A percentile compares a stretch with the other conserved stretches of the same genome.
Conservation (phyloP, 2,113 vertebrate genomes). For the Nannospalax galili region DNA sequence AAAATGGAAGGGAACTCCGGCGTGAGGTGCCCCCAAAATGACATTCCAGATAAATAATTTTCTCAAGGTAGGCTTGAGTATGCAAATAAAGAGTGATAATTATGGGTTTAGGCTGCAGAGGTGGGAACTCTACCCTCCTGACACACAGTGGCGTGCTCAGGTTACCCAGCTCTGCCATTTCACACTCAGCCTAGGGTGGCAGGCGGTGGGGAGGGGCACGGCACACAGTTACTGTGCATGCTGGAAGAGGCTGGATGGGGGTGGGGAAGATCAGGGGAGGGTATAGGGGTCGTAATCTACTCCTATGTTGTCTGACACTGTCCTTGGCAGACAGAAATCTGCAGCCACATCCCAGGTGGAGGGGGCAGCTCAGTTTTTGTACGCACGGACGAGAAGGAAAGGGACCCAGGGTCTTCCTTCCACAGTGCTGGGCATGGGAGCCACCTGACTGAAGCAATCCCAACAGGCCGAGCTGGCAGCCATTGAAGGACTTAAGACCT, state of each 20-base stretch:
- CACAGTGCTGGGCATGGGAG: background rate
- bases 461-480: background rate
- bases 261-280: too few relatives aligned
- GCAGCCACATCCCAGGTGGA: fast-evolving
- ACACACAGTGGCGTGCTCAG: fast-evolving
- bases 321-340: background rate
- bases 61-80: background rate
- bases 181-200: fast-evolving
- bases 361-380: too few relatives aligned
- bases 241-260: background rate
- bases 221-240: background rate
- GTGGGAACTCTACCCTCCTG: background rate
- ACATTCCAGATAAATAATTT: constrained; percentile 23
- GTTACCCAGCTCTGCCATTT: background rate
- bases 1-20: background rate
- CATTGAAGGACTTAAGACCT: background rate
- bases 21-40: background rate
- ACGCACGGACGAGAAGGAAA: fast-evolving
- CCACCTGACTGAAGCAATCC: background rate
- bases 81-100: background rate
- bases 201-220: background rate
- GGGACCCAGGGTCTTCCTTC: background rate
- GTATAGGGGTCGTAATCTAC: fast-evolving
- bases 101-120: background rate
- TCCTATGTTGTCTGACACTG: background rate